Percentiles rank a stretch among this genome's conserved stretches.
phyloP scores from a whole-genome alignment of 2,797 vertebrate species.

The Sylvia borin region DNA sequence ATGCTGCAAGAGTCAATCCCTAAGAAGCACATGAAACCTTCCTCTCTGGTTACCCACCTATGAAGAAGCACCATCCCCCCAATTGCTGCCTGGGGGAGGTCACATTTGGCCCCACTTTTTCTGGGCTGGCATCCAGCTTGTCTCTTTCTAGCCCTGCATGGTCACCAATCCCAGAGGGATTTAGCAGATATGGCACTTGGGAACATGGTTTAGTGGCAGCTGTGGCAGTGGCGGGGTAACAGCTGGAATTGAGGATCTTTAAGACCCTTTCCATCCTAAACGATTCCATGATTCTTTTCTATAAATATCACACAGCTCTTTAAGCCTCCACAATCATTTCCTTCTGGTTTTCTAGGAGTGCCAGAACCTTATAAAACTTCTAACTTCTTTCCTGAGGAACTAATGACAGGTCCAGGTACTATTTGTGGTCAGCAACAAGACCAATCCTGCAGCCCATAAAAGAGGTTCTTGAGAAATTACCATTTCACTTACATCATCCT shows the following conservation, averaged over 20 bases:
- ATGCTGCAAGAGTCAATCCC: not conserved
- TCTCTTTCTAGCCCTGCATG: not conserved
- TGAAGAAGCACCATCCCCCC: not conserved
- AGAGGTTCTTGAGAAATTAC: not conserved
- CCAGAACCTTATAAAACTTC: slow-evolving; percentile 1
- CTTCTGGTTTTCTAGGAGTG: slow-evolving; percentile 24
- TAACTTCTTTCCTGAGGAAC: slow-evolving; percentile 7
- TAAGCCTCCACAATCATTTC: not conserved
- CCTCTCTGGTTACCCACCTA: not conserved
- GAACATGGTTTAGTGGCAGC: not conserved
- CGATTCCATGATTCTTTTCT: not conserved
- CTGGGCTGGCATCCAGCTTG: not conserved
- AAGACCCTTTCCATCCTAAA: not conserved
- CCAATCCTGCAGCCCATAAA: not conserved
- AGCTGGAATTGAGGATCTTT: not conserved
- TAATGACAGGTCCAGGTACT: slow-evolving; percentile 16
- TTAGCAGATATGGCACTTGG: not conserved
- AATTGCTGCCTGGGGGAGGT: not conserved
- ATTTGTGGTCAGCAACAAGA: not conserved
- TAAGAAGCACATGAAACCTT: not conserved
- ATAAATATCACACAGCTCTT: not conserved
- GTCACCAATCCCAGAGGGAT: not conserved
- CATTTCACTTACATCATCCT: not conserved
- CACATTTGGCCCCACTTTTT: not conserved
- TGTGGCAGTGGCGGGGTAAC: not conserved